Evolutionary conservation across 2,797 vertebrate genomes (phyloP).

Genomic region (Cryptoprocta ferox): DNA sequence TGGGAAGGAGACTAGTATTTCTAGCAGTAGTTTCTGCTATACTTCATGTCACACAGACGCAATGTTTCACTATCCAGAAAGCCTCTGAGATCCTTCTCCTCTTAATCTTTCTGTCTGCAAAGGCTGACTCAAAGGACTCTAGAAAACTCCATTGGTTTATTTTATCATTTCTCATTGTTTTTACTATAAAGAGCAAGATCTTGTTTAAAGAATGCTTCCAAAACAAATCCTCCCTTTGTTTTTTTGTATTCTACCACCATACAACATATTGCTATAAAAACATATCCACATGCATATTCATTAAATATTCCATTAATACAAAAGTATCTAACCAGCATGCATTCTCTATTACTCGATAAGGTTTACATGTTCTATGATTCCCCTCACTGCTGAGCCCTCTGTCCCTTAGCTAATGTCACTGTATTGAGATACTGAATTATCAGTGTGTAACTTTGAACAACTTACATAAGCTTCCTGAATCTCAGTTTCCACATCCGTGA

Average conservation of each 20-base stretch:
- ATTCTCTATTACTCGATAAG: not conserved
- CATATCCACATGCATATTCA: constrained; percentile 47
- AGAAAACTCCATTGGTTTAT: not conserved
- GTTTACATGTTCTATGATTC: not conserved
- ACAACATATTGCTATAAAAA: constrained; percentile 50
- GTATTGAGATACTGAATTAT: not conserved
- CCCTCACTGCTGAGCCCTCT: not conserved
- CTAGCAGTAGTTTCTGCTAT: not conserved
- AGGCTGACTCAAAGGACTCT: constrained; percentile 7
- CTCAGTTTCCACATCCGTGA: constrained; percentile 42
- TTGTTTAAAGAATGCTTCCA: constrained; percentile 36
- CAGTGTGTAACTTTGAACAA: not conserved
- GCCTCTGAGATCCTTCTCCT: not conserved
- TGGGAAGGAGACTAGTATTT: not conserved
- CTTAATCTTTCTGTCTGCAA: constrained; percentile 24
- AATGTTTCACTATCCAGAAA: not conserved
- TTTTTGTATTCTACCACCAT: constrained; percentile 24
- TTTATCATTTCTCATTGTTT: constrained; percentile 1
- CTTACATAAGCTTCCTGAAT: not conserved
- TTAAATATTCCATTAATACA: constrained; percentile 63
- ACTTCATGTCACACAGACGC: not conserved
- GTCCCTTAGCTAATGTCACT: not conserved
- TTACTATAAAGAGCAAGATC: constrained; percentile 26
- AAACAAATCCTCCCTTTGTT: not conserved
- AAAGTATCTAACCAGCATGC: constrained; percentile 4